Evolutionary conservation across 30 jellyfish, hydroid and myxozoan species (phyloP).

Genomic region (Pelagia noctiluca): DNA sequence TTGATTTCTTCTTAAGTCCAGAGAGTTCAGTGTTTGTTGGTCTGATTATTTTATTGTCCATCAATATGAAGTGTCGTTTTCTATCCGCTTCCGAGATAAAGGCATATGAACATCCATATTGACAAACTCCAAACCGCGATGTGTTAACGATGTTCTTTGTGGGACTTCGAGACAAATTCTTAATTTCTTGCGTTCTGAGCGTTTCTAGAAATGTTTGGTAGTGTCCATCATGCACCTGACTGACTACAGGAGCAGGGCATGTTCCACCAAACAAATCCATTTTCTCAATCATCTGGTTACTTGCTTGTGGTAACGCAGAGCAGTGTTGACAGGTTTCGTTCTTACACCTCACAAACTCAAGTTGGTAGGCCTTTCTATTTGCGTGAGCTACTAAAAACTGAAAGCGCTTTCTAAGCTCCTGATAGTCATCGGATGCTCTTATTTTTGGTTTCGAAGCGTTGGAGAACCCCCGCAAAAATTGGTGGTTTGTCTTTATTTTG

Average conservation of each 20-base stretch:
- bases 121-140: background rate
- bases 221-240: conserved; percentile 12
- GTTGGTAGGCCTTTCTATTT: conserved; percentile 27
- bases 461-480: background rate
- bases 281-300: background rate
- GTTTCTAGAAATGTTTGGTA: conserved; percentile 1
- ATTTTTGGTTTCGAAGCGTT: background rate
- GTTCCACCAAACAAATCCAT: conserved; percentile 36
- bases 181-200: background rate
- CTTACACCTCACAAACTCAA: conserved; percentile 25
- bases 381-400: conserved; percentile 3
- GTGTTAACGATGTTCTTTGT: too few species aligned
- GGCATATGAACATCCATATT: background rate
- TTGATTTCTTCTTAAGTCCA: too few species aligned
- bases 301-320: background rate
- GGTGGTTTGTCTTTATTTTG: background rate
- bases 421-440: background rate
- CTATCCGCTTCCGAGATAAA: background rate
- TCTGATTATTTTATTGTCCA: background rate
- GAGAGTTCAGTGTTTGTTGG: too few species aligned
- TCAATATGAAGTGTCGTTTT: background rate
- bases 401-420: background rate
- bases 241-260: conserved; percentile 13
- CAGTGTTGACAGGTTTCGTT: conserved; percentile 20
- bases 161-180: background rate